Evolutionary conservation across 1,140 invertebrate species (phyloP).

Genomic region (Sycobia sp.): DNA sequence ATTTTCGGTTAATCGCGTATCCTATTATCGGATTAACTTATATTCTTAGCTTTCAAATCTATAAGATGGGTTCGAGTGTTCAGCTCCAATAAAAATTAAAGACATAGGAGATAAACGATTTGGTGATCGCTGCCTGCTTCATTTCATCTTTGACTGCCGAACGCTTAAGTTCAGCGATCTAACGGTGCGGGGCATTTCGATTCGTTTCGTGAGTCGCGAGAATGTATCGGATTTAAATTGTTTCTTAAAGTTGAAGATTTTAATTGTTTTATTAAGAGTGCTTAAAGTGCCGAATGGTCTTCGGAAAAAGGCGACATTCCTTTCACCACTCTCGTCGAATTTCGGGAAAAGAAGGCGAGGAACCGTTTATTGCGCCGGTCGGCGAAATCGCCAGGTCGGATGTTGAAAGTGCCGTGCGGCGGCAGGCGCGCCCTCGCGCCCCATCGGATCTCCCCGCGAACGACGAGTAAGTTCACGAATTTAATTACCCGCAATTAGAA

Average conservation of each 20-base stretch:
- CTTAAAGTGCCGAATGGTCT: too few relatives aligned
- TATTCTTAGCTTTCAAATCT: constrained; percentile 45
- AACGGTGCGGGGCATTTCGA: too few relatives aligned
- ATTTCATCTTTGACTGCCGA: not conserved
- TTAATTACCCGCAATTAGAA: constrained; percentile 57
- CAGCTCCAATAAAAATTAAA: constrained; percentile 47
- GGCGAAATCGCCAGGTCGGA: not conserved
- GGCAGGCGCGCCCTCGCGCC: not conserved
- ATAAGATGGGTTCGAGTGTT: constrained; percentile 55
- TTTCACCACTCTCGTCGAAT: too few relatives aligned
- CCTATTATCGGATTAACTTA: constrained; percentile 34
- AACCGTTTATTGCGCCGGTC: not conserved
- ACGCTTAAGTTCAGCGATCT: not conserved
- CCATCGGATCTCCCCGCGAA: constrained; percentile 8
- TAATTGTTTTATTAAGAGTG: too few relatives aligned
- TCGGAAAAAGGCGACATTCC: too few relatives aligned
- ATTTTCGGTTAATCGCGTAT: constrained; percentile 54
- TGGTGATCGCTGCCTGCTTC: constrained; percentile 20
- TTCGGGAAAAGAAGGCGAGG: too few relatives aligned
- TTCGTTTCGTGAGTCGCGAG: too few relatives aligned
- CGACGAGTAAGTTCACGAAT: constrained; percentile 54
- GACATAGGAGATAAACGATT: constrained; percentile 37
- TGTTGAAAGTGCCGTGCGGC: not conserved
- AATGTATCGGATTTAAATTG: too few relatives aligned
- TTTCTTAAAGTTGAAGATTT: too few relatives aligned